Conservation (phyloP, 2,113 vertebrate species). For the Dipodomys merriami region DNA sequence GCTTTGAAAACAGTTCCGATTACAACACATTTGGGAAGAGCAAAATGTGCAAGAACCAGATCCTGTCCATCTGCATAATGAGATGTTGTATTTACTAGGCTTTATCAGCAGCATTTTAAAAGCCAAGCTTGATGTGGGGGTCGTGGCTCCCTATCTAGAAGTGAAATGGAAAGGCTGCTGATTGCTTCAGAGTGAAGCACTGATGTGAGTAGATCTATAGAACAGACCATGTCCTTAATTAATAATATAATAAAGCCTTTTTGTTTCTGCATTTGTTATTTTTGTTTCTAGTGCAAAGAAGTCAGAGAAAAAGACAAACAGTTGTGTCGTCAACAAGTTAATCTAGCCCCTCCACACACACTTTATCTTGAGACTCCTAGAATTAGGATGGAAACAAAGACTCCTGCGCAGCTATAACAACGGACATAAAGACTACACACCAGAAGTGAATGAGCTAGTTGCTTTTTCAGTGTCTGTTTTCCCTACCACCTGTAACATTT, state of each 20-base stretch:
- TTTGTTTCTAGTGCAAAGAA: slow-evolving; percentile 3
- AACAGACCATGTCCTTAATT: background rate
- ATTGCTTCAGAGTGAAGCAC: slow-evolving; percentile 3
- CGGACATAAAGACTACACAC: background rate
- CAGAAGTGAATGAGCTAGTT: background rate
- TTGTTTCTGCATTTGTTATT: background rate
- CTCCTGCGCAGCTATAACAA: background rate
- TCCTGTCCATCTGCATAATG: background rate
- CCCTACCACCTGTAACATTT: background rate
- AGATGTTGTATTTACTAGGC: background rate
- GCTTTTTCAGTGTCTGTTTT: background rate
- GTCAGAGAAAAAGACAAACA: background rate
- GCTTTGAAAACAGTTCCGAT: slow-evolving; percentile 32
- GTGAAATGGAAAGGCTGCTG: background rate
- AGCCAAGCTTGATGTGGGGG: background rate
- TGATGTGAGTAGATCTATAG: background rate
- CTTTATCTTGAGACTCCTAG: background rate
- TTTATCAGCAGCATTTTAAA: background rate
- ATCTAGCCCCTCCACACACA: background rate
- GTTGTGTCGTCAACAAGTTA: background rate
- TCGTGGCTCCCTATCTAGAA: background rate
- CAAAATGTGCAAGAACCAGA: background rate
- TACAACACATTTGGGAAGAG: background rate
- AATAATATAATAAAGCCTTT: background rate
- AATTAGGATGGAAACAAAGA: background rate